Conservation (phyloP, 2,888 invertebrate species). For the Leptura quadrifasciata region DNA sequence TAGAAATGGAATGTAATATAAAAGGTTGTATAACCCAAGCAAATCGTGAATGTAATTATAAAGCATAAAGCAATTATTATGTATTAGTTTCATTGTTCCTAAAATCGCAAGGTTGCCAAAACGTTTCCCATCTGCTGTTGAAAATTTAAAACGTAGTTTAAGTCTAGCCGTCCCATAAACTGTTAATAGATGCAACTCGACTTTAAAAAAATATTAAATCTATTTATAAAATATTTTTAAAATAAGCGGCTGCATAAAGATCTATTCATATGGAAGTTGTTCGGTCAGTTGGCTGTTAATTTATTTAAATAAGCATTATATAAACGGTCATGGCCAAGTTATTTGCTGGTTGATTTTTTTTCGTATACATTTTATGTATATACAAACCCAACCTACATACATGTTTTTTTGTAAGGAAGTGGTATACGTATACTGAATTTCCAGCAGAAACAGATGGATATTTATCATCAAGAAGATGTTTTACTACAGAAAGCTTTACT, state of each 20-base stretch:
- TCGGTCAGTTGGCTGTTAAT: conserved; percentile 13
- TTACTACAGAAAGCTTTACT: not conserved
- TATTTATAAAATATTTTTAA: not conserved
- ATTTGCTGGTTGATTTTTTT: conserved; percentile 26
- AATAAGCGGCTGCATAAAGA: not conserved
- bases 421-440: not conserved
- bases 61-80: not conserved
- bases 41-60: not conserved
- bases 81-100: not conserved
- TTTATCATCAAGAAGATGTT: not conserved
- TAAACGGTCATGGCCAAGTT: conserved; percentile 35
- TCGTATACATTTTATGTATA: not conserved
- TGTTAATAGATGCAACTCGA: not conserved
- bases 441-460: not conserved
- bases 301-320: conserved; percentile 22
- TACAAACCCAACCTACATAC: conserved; percentile 1
- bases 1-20: not conserved
- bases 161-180: not conserved
- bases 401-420: conserved; percentile 1
- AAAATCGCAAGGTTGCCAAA: not conserved
- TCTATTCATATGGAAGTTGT: not conserved
- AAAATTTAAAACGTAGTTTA: not conserved
- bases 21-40: not conserved
- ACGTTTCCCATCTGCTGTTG: not conserved
- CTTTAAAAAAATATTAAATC: conserved; percentile 6